Base-by-base conservation (phyloP, 2,888 invertebrate genomes). In the Pollenia amentaria region DNA sequence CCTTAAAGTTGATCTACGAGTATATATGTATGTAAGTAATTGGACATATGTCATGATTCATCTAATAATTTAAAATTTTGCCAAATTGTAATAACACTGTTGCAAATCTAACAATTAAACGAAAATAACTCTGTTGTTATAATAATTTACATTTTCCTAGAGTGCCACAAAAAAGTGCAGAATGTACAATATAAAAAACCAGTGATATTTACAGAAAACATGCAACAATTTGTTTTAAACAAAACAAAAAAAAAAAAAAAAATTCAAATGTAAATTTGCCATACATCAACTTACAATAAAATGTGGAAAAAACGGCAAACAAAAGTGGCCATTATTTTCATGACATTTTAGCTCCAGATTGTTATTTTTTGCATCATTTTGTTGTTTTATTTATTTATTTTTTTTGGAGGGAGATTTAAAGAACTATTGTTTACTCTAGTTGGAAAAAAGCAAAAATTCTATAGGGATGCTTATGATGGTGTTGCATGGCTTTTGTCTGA, bases 331-430 rank as follows among this genome's bases (percentile, higher is more conserved):
- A 85, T 80, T 80, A 85, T 81, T 82, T 83, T 73, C 80, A 87
- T 72, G 67, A 77, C 79, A 80, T 67, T 83, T 79, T 57, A 62
- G 70, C 73, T 75, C 11, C 44, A 21, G 18, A 72, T 77, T 79
- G 57, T 69, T 75, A 75, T 51, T 73, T 60, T 53, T 57, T 83
- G 44, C 21, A 7, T 29, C 62, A 48, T 29, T 73, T 70, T 21
- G 42, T 53, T 51, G 40, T 65, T 55, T 53, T 42, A 42, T 72
- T 65, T 44, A 16, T 51, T 62, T 14, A 42, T 40, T 62, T 11
- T 40, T 79, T 69, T 81, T 87, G 88, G 86, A 88, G 87, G 88
- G 89, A 89, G 89, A 91, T 89, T 89, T 89, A 89, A 29, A 89
- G 51, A 84, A 73, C 67, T 51, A 78, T 84, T 84, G 78, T 78